Evolutionary conservation across 2,888 invertebrate genomes (phyloP), one percentile per base, ranked within the genome.

Genomic region (Acrobasis consociella): DNA sequence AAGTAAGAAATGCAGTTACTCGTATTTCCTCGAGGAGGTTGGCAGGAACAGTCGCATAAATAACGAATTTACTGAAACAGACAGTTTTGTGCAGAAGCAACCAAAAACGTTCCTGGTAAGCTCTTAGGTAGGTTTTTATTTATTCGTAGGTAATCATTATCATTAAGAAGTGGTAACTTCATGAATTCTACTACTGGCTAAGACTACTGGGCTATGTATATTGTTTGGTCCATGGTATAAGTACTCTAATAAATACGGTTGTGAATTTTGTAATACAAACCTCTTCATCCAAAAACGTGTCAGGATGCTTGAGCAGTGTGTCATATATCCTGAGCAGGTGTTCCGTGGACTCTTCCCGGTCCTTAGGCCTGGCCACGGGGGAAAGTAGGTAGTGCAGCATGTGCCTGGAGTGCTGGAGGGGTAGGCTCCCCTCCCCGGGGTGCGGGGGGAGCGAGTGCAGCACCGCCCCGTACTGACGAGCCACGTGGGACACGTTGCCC

Each of bases 261-360:
- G 31, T 31, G 5, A 31, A 7, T 31, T 31, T 31, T 10, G 13
- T 46, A 13, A n/a, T 46, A n/a, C 46, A 11, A 82, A 97, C 97
- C 94, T 95, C 94, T 84, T 95, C 95, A 86, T 95, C 95, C 65
- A 96, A 93, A 71, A 97, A 93, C 11, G 96, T 95, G 73, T 94
- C 93, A 42, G 94, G 93, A 72, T 91, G 85, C 66, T 82, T 86
- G 53, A 92, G 68, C 49, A 92, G 70, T 9, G 79, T 83, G 42
- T 91, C 89, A 59, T 81, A 91, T 46, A 91, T 94, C 74, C 93
- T 94, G 70, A 96, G 85, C 58, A 97, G 91, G 70, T 94, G 93
- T 80, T 95, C 95, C 50, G 95, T 91, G 68, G 96, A 95, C 64
- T 94, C 94, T 49, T 85, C 58, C 39, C 83, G 78, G 64, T 92